phyloP scores from a whole-genome alignment of 1,140 invertebrate genomes.

The Hydropsyche tenuis region DNA sequence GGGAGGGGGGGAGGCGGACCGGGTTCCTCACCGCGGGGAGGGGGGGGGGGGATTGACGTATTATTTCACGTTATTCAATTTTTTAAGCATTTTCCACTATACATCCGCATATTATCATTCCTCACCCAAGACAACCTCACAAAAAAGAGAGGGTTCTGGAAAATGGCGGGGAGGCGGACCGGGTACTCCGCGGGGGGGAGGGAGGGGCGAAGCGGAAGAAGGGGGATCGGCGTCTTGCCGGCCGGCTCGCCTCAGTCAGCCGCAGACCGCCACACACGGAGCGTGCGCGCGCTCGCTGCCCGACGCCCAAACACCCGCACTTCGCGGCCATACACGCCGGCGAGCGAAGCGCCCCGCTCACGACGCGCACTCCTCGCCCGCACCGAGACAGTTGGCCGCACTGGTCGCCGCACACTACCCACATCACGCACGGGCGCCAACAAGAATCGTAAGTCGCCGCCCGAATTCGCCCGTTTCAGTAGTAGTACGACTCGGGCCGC shows the following conservation, averaged over 20 bases:
- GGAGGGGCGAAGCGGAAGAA: neutral
- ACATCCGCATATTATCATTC: too few species aligned
- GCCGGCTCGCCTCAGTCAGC: neutral
- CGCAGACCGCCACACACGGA: neutral
- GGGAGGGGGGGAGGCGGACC: neutral
- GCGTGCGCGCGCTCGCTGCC: neutral
- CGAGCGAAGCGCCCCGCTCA: neutral
- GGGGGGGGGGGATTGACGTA: too few species aligned
- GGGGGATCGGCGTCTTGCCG: neutral
- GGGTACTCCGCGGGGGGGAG: too few species aligned
- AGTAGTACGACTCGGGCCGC: too few species aligned
- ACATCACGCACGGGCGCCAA: neutral
- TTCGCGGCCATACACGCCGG: neutral
- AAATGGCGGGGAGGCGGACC: too few species aligned
- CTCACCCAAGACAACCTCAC: too few species aligned
- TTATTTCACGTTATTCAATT: too few species aligned
- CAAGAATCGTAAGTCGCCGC: too few species aligned
- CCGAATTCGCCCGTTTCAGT: too few species aligned
- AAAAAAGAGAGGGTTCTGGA: too few species aligned
- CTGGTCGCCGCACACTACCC: neutral
- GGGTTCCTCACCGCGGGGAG: neutral
- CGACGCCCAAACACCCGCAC: neutral
- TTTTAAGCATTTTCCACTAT: too few species aligned
- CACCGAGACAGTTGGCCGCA: neutral
- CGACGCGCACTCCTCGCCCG: neutral